Evolutionary conservation across 2,113 vertebrate species (phyloP), one percentile per base, ranked within the genome.

Genomic region (Bungarus multicinctus): DNA sequence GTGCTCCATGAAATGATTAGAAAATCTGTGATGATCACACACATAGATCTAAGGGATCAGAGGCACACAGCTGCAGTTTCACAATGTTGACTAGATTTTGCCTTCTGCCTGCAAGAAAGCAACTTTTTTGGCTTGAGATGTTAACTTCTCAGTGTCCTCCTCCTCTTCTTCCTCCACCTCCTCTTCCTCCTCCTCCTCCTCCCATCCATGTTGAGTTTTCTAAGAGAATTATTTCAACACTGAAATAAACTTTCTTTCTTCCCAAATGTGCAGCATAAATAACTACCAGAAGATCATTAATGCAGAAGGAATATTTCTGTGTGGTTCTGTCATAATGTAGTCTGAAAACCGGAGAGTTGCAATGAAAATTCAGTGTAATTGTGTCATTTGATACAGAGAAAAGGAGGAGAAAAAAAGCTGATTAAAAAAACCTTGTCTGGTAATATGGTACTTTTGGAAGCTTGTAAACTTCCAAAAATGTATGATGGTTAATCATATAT

Each of bases 91-190:
- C 95, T 97, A 22, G 90, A 94, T 96, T 97, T 60, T 98, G 96
- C 96, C 97, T 97, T 97, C 97, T 98, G 97, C 97, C 96, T 97
- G 95, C 93, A 95, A 95, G 95, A 96, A 97, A 92, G 64, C 22
- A 93, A 47, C 93, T 94, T 96, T 95, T 81, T 97, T 97, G 97
- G 97, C 97, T 96, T 92, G 86, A 87, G 94, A 58, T 88, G 93
- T 89, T 95, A 90, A 90, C 85, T 95, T 95, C 88, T 9, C 95
- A 93, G 54, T 95, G 95, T 95, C 95, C 95, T 91, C 4, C 14
- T 93, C 95, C 95, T 93, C 64, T 57, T 96, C 88, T 94, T 93
- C 3, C 1, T 93, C 91, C 95, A 91, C 5, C 16, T 93, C 95
- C 95, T 94, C 74, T 55, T 96, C 89, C 94, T 93, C 3, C 1